Evolutionary conservation across 2,113 vertebrate genomes (phyloP).

Genomic region (Ovis canadensis): DNA sequence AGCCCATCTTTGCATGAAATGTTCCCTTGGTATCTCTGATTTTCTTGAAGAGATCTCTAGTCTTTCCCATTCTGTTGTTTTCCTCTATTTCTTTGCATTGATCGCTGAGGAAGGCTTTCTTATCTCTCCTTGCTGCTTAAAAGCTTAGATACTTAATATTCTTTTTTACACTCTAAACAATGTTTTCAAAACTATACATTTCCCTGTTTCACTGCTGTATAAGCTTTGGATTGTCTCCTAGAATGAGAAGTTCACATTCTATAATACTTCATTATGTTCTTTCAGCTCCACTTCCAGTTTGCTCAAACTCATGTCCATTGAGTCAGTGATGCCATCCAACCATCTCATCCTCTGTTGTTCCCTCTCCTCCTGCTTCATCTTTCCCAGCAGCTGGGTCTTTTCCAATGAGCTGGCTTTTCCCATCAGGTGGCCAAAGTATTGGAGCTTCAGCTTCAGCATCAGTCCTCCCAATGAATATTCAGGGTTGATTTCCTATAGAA

Average conservation of each 20-base stretch:
- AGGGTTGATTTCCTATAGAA: not conserved
- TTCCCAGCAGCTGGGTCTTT: not conserved
- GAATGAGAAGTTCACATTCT: not conserved
- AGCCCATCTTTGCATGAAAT: too few species aligned
- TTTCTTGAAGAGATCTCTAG: too few species aligned
- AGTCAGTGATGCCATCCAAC: not conserved
- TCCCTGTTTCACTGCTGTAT: not conserved
- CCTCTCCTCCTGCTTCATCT: not conserved
- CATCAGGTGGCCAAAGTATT: not conserved
- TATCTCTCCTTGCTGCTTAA: not conserved
- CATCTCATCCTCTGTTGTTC: not conserved
- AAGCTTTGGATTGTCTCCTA: not conserved
- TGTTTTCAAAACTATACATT: not conserved
- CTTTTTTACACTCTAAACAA: not conserved
- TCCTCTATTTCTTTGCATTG: too few species aligned
- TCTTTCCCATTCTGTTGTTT: too few species aligned
- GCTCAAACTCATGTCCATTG: not conserved
- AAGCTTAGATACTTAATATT: not conserved
- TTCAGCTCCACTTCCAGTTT: not conserved
- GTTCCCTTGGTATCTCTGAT: too few species aligned
- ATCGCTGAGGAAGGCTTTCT: too few species aligned
- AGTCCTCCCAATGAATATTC: not conserved
- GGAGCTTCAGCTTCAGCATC: not conserved
- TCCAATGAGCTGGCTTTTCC: not conserved
- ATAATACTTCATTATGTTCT: not conserved